Percentiles rank a stretch among this genome's conserved stretches.
These are phyloP conservation scores for Vicugna pacos DNA, from an alignment of 2,113 vertebrate species.

Conservation along the genomic window DNA sequence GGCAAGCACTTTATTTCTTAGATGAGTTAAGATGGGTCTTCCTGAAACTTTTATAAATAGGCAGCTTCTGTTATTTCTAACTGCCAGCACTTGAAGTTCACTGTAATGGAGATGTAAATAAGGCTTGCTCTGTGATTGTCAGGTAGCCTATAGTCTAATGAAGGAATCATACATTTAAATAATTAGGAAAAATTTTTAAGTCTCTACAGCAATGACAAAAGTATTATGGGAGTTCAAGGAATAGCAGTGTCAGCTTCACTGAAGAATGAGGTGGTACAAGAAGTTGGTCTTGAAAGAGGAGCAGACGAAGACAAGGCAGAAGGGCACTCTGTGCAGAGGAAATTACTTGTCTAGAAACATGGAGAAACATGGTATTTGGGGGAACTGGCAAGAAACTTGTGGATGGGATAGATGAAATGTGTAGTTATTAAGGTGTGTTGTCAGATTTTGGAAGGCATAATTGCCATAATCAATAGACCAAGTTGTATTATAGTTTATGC, in stretches of 20 bases:
- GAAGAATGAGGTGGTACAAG: not conserved
- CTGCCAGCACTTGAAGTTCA: not conserved
- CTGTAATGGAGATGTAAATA: constrained; percentile 21
- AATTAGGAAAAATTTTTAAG: constrained; percentile 23
- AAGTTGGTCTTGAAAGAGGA: not conserved
- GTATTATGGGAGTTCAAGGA: constrained; percentile 14
- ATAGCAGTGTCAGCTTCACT: not conserved
- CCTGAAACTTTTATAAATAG: constrained; percentile 41
- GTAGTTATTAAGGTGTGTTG: not conserved
- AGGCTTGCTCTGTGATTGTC: constrained; percentile 14
- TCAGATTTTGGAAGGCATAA: not conserved
- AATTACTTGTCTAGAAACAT: not conserved
- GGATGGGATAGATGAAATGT: not conserved
- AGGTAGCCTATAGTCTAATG: constrained; percentile 1
- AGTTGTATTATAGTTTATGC: not conserved
- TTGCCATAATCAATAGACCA: not conserved
- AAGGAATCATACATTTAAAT: constrained; percentile 16
- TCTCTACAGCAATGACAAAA: not conserved
- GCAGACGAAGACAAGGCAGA: not conserved
- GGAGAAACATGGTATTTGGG: not conserved
- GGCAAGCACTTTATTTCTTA: constrained; percentile 31
- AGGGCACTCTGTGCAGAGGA: not conserved
- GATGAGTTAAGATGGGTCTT: constrained; percentile 4
- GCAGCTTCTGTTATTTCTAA: constrained; percentile 26
- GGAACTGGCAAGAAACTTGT: not conserved